Evolutionary conservation across 2,113 vertebrate species (phyloP).

Genomic region (Salvelinus sp.): DNA sequence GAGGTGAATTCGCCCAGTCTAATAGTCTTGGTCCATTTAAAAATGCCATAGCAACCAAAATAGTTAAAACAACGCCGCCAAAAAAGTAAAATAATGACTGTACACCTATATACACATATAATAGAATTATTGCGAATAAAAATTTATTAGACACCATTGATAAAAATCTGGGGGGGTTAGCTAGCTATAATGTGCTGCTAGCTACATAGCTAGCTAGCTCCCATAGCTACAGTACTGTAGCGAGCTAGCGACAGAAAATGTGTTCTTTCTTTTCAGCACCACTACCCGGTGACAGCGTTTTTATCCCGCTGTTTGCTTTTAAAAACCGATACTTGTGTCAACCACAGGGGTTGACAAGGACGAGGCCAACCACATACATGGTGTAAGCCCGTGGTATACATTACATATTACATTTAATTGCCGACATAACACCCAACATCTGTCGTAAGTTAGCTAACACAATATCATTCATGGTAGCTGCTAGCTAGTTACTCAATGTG

Average conservation of each 20-base stretch:
- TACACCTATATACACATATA: conserved; percentile 67
- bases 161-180: conserved; percentile 15
- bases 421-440: conserved; percentile 4
- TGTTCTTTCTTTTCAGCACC: conserved; percentile 35
- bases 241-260: conserved; percentile 4
- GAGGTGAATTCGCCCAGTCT: conserved; percentile 89
- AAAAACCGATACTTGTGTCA: conserved; percentile 62
- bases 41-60: conserved; percentile 79
- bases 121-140: conserved; percentile 62
- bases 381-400: conserved; percentile 45
- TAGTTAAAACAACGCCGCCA: conserved; percentile 63
- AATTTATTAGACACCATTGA: conserved; percentile 66
- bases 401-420: conserved; percentile 24
- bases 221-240: not conserved
- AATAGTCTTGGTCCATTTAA: conserved; percentile 84
- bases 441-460: not conserved
- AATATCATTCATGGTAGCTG: conserved; percentile 34
- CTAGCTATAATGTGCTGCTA: conserved; percentile 37
- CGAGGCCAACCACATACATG: conserved; percentile 61
- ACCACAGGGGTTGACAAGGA: conserved; percentile 64
- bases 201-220: conserved; percentile 35
- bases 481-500: not conserved
- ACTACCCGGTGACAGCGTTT: conserved; percentile 35
- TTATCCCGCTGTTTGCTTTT: conserved; percentile 43
- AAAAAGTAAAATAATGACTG: conserved; percentile 66